phyloP scores from a whole-genome alignment of 2,113 vertebrate genomes.

The Charadrius vociferus region DNA sequence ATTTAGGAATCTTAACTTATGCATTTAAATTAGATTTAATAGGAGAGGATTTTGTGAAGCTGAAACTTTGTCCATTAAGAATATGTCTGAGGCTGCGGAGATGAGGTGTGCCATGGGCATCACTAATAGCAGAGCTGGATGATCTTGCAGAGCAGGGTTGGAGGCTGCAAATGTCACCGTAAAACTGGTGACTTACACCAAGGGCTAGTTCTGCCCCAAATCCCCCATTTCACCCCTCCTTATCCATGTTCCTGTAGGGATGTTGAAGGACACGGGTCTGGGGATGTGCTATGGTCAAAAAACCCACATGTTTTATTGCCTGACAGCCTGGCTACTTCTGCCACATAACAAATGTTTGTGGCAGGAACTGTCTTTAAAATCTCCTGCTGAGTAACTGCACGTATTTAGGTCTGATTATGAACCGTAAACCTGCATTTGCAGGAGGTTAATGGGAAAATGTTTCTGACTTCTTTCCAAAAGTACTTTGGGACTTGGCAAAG shows the following conservation, averaged over 20 bases:
- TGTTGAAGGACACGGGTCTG: background rate
- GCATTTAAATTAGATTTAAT: slow-evolving; percentile 27
- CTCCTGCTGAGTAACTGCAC: background rate
- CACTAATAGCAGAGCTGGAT: background rate
- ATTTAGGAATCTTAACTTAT: background rate
- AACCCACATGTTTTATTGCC: too few relatives aligned
- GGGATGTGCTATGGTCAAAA: too few relatives aligned
- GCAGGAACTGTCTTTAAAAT: background rate
- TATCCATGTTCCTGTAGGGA: fast-evolving
- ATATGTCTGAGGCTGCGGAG: background rate
- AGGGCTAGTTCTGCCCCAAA: background rate
- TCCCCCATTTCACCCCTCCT: background rate
- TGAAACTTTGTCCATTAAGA: background rate
- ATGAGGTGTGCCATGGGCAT: background rate
- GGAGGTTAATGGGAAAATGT: background rate
- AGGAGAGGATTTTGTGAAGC: background rate
- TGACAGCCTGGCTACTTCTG: fast-evolving
- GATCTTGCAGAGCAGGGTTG: background rate
- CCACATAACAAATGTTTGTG: background rate
- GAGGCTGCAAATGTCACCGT: background rate
- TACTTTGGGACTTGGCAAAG: background rate
- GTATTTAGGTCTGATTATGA: background rate
- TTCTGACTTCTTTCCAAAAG: background rate
- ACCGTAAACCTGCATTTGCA: background rate
- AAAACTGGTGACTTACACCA: background rate